phyloP scores from a whole-genome alignment of 2,888 invertebrate species.

The Ypsolopha scabrella region DNA sequence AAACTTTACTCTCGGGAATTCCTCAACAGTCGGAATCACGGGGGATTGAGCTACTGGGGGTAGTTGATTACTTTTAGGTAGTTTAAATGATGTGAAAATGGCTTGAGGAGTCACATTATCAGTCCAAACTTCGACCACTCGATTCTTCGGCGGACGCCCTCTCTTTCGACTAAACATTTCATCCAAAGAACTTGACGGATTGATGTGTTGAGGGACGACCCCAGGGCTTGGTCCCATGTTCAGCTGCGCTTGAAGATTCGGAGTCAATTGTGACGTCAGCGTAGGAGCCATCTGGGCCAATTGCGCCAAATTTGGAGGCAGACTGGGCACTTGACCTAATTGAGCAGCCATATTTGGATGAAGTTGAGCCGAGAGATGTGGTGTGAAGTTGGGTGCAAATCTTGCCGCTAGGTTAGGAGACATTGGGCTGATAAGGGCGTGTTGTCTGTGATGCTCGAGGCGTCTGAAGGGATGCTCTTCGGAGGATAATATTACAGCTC shows the following conservation, averaged over 20 bases:
- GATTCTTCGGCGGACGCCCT: constrained; percentile 96
- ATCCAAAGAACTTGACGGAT: constrained; percentile 80
- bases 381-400: constrained; percentile 68
- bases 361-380: constrained; percentile 55
- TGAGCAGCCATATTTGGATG: constrained; percentile 64
- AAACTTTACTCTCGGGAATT: constrained; percentile 69
- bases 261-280: constrained; percentile 47
- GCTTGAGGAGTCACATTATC: constrained; percentile 90
- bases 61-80: constrained; percentile 77
- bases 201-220: constrained; percentile 48
- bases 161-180: constrained; percentile 94
- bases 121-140: constrained; percentile 92
- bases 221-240: constrained; percentile 48
- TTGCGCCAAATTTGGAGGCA: constrained; percentile 59
- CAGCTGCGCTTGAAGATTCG: constrained; percentile 55
- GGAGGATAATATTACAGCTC: constrained; percentile 80
- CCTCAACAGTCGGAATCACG: constrained; percentile 51
- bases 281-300: constrained; percentile 61
- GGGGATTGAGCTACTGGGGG: constrained; percentile 50
- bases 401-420: constrained; percentile 69
- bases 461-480: constrained; percentile 83
- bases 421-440: constrained; percentile 77
- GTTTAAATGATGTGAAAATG: constrained; percentile 92
- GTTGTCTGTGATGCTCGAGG: constrained; percentile 88
- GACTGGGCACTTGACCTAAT: constrained; percentile 51